Evolutionary conservation across 2,113 vertebrate genomes (phyloP).

Genomic region (Solenodon paradoxus): DNA sequence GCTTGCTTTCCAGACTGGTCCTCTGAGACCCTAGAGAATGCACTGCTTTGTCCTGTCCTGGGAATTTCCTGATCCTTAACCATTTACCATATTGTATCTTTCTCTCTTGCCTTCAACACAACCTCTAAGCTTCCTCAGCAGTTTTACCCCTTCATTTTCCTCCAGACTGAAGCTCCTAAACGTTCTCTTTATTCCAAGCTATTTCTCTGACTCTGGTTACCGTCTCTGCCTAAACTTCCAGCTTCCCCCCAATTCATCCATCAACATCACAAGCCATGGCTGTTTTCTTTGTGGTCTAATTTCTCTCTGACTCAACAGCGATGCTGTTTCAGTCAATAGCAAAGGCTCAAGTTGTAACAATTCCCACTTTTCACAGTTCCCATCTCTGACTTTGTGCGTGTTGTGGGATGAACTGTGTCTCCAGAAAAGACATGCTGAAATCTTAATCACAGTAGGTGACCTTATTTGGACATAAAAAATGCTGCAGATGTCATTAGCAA

Average conservation of each 20-base stretch:
- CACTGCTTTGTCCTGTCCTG: neutral
- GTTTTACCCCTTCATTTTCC: neutral
- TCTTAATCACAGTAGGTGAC: neutral
- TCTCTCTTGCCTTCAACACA: neutral
- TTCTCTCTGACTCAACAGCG: neutral
- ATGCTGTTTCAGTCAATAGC: neutral
- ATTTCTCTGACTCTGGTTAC: neutral
- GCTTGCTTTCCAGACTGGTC: neutral
- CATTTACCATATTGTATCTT: neutral
- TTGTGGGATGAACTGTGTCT: neutral
- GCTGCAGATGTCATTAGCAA: neutral
- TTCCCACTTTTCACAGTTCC: neutral
- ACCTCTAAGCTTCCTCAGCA: neutral
- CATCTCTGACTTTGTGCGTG: neutral
- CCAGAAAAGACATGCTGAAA: neutral
- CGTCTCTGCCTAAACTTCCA: neutral
- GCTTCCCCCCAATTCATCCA: neutral
- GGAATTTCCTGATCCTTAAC: neutral
- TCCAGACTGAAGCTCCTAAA: neutral
- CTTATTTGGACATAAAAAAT: neutral
- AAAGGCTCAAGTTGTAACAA: neutral
- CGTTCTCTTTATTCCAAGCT: neutral
- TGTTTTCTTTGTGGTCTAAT: neutral
- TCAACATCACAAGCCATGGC: neutral
- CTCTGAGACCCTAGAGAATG: too few relatives aligned